These are phyloP conservation scores for Smittia aterrima DNA, from an alignment of 2,888 invertebrate species.

Conservation along the genomic window DNA sequence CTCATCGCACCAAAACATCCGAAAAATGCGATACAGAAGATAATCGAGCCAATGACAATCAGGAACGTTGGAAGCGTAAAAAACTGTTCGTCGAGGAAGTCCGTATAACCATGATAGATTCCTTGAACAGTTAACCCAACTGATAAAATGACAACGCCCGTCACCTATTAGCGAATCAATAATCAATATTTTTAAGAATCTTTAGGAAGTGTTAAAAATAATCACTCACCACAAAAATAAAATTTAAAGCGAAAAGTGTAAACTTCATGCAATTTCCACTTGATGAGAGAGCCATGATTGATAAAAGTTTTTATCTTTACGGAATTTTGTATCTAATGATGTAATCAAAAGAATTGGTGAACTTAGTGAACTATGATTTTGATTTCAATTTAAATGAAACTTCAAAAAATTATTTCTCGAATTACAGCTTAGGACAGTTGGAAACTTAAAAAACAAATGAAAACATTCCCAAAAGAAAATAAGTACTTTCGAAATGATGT, in stretches of 20 bases:
- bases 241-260: constrained; percentile 69
- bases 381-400: not conserved
- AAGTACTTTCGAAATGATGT: not conserved
- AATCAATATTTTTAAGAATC: not conserved
- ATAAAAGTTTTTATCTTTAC: not conserved
- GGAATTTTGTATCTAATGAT: not conserved
- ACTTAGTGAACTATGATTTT: not conserved
- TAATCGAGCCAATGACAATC: constrained; percentile 65
- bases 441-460: not conserved
- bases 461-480: not conserved
- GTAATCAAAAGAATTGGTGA: not conserved
- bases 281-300: constrained; percentile 50
- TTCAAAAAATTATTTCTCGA: not conserved
- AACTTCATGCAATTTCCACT: constrained; percentile 66
- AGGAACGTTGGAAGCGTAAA: constrained; percentile 71
- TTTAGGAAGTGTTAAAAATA: constrained; percentile 21
- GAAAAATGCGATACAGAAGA: constrained; percentile 76
- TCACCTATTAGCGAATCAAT: constrained; percentile 63
- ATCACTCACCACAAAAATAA: constrained; percentile 70
- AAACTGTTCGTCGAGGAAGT: constrained; percentile 66
- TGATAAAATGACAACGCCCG: constrained; percentile 73
- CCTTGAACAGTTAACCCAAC: constrained; percentile 70
- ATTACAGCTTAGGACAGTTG: not conserved
- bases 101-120: constrained; percentile 64
- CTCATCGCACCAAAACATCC: constrained; percentile 86